These are phyloP conservation scores for Tetrao urogallus DNA, from an alignment of 2,113 vertebrate species.

Conservation along the genomic window DNA sequence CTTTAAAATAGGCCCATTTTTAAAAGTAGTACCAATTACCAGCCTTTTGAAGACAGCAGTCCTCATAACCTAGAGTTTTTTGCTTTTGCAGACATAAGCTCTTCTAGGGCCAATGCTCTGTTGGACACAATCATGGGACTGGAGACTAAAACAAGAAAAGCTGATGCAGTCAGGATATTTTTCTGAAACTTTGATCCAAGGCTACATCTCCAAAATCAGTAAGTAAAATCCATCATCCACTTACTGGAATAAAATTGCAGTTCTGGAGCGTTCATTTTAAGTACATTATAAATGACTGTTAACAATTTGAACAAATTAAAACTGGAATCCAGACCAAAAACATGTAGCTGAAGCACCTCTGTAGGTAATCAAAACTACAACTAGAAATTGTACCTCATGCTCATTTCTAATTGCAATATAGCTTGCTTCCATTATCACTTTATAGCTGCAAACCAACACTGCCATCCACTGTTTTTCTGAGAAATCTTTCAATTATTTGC, in stretches of 20 bases:
- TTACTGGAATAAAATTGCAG: not conserved
- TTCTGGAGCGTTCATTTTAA: not conserved
- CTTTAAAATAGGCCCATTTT: not conserved
- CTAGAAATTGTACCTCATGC: not conserved
- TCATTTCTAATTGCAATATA: not conserved
- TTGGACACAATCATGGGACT: not conserved
- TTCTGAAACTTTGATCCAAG: not conserved
- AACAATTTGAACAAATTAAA: not conserved
- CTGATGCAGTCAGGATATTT: not conserved
- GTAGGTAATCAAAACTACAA: not conserved
- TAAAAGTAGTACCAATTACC: not conserved
- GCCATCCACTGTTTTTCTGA: constrained; percentile 71
- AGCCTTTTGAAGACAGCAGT: not conserved
- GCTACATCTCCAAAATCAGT: not conserved
- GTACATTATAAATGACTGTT: not conserved
- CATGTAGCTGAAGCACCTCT: not conserved
- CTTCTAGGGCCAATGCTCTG: not conserved
- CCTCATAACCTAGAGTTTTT: not conserved
- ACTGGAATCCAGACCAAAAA: not conserved
- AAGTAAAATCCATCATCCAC: not conserved
- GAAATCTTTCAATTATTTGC: constrained; percentile 60
- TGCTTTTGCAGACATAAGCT: not conserved
- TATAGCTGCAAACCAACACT: constrained; percentile 72
- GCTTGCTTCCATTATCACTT: constrained; percentile 26
- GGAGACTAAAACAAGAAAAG: not conserved